A percentile compares a stretch with the other conserved stretches of the same genome.
Evolutionary conservation across 2,888 invertebrate species (phyloP).

Genomic region (Cheilosia pagana): DNA sequence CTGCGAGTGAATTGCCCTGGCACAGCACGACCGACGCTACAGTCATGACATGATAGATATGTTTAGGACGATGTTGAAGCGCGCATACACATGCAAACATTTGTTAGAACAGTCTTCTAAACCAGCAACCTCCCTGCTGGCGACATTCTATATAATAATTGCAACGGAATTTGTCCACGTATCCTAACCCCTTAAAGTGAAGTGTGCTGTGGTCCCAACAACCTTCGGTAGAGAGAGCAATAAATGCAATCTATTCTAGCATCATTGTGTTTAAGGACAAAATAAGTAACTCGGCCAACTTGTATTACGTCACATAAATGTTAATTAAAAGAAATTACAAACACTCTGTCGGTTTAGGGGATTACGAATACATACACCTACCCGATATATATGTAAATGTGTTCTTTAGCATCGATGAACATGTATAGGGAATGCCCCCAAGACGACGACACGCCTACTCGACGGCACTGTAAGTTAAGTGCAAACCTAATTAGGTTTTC

Average conservation of each 20-base stretch:
- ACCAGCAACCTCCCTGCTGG: constrained; percentile 2
- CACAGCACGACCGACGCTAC: constrained; percentile 4
- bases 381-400: too few relatives aligned
- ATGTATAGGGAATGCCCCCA: constrained; percentile 4
- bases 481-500: constrained; percentile 65
- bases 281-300: constrained; percentile 53
- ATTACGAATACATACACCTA: too few relatives aligned
- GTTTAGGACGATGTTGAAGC: constrained; percentile 19
- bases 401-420: not conserved
- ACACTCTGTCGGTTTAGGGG: not conserved
- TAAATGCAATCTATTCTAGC: constrained; percentile 70
- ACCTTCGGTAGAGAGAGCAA: constrained; percentile 66
- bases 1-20: constrained; percentile 31
- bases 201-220: constrained; percentile 37
- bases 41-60: not conserved
- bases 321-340: constrained; percentile 70
- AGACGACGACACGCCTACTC: constrained; percentile 15
- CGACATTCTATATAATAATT: constrained; percentile 21
- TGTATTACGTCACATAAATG: constrained; percentile 69
- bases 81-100: constrained; percentile 52
- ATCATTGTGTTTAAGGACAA: constrained; percentile 66
- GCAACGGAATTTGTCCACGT: constrained; percentile 22
- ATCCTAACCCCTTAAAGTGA: not conserved
- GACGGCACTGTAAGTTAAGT: constrained; percentile 31
- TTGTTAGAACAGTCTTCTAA: constrained; percentile 39